phyloP scores from a whole-genome alignment of 2,113 vertebrate species.

The Cyprinus carpio region DNA sequence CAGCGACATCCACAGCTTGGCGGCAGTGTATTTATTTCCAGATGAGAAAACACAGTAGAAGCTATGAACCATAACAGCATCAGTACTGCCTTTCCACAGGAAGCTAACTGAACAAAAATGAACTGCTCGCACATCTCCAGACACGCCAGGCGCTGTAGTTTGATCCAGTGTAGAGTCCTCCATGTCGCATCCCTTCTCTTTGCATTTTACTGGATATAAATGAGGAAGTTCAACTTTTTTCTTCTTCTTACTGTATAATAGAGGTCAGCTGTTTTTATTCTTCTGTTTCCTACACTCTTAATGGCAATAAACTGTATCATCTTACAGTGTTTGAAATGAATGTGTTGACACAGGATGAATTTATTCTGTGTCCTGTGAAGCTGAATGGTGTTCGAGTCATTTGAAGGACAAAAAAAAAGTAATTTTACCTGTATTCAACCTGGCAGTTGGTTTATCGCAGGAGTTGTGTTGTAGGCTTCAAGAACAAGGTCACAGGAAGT shows the following conservation, averaged over 20 bases:
- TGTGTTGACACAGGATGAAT: constrained; percentile 59
- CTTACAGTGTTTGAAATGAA: constrained; percentile 63
- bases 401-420: neutral
- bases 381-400: neutral
- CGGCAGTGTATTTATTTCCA: constrained; percentile 45
- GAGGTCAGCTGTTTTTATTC: constrained; percentile 69
- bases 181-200: constrained; percentile 60
- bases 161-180: constrained; percentile 52
- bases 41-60: neutral
- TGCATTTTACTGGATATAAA: constrained; percentile 60
- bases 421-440: neutral
- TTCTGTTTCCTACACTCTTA: constrained; percentile 71
- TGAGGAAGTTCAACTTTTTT: constrained; percentile 46
- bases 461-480: neutral
- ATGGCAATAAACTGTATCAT: constrained; percentile 79
- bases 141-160: constrained; percentile 51
- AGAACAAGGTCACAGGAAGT: neutral
- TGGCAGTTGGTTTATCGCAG: neutral
- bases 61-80: constrained; percentile 48
- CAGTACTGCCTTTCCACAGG: constrained; percentile 54
- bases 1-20: constrained; percentile 53
- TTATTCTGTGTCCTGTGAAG: constrained; percentile 13
- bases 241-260: constrained; percentile 67
- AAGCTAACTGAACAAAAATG: constrained; percentile 50
- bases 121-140: constrained; percentile 48